Base-by-base conservation (phyloP, 2,797 vertebrate species). In the Catharus ustulatus region DNA sequence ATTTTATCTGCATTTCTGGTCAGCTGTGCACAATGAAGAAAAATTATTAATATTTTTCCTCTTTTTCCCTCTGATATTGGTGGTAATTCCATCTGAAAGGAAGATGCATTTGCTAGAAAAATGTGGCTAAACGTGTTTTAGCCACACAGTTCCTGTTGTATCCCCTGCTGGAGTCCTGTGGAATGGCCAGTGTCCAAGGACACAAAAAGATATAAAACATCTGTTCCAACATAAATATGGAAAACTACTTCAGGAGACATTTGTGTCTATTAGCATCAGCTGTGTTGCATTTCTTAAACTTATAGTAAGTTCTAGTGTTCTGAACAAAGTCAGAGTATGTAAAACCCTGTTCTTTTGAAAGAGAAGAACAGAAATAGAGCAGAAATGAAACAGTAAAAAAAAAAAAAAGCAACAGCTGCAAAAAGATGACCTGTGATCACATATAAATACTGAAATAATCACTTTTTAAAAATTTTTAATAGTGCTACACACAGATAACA, bases 211-310 rank as follows among this genome's bases (percentile, higher is more conserved):
- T 6, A 4, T 76, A 75, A 80, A 89, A 84, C 69, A 80, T 97
- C 93, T 95, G 91, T 94, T 96, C 77, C 91, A 97, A 90, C 94
- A 94, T 87, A 95, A 96, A 95, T 86, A 91, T 76, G 81, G 75
- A 76, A 96, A 97, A 95, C 40, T 94, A 64, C 88, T 89, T 95
- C 87, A 84, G 54, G 73, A 54, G 52, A 69, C 77, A 83, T 77
- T 93, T 91, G 45, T 93, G n/a, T 89, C 76, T 96, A 13, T 90
- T 90, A 86, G 22, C 48, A 89, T 97, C 95, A 96, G 79, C 94
- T 97, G 84, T 89, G 42, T 59, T 85, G 66, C 92, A 94, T 80
- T 95, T 96, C 80, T 94, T 94, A 90, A 77, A 89, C 84, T 93
- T 74, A n/a, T 11, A 36, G 51, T 78, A 91, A 93, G 59, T 83